These are phyloP conservation scores for Otocyon megalotis DNA, from an alignment of 2,113 vertebrate genomes.

Conservation along the genomic window DNA sequence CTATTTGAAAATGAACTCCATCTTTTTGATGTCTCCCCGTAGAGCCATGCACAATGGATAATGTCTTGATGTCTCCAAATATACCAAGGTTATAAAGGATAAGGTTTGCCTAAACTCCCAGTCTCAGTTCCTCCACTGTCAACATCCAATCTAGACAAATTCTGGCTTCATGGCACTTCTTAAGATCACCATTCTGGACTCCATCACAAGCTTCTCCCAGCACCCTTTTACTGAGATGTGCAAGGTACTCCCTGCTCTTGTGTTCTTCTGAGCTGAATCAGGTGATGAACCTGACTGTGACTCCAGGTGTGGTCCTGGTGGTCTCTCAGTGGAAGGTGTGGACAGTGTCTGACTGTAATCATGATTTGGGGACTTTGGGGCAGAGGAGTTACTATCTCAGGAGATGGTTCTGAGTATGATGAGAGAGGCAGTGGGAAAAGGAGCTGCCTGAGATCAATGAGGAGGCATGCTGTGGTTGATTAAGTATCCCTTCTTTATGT, in stretches of 20 bases:
- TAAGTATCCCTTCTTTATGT: neutral
- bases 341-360: neutral
- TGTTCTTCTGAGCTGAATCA: neutral
- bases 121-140: neutral
- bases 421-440: accelerated
- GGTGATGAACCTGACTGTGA: neutral
- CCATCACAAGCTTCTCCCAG: neutral
- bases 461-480: neutral
- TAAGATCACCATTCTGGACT: neutral
- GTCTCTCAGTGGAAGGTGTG: neutral
- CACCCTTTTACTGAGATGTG: too few species aligned
- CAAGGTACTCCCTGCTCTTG: neutral
- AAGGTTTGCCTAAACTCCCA: neutral
- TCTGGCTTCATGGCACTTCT: neutral
- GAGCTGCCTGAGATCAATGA: neutral
- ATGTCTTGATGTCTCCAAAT: neutral
- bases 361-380: neutral
- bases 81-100: neutral
- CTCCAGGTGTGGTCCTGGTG: neutral
- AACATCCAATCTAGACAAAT: neutral
- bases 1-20: neutral
- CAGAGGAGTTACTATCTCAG: neutral
- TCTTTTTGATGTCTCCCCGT: neutral
- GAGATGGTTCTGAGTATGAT: neutral
- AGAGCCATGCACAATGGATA: neutral